Conservation (phyloP, 1,140 invertebrate species). For the Monomorium pharaonis region DNA sequence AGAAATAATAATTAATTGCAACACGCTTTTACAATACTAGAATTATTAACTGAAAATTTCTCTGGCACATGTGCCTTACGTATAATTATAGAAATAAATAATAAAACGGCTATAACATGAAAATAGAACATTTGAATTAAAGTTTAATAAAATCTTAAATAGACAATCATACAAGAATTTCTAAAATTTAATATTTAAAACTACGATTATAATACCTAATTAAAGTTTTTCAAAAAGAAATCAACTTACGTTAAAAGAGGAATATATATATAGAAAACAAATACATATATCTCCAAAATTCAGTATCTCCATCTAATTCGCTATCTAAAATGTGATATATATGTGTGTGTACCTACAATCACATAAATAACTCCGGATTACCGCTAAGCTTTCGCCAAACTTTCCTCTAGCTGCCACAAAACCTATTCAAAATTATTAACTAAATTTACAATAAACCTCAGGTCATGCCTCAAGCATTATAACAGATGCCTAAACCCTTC, state of each 20-base stretch:
- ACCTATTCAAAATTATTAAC: background rate
- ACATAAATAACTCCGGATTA: background rate
- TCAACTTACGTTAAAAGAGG: background rate
- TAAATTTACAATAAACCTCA: constrained; percentile 11
- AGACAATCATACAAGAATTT: background rate
- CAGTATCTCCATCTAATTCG: background rate
- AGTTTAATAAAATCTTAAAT: background rate
- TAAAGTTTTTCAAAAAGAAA: background rate
- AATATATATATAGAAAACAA: background rate
- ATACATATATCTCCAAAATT: background rate
- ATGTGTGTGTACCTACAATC: background rate
- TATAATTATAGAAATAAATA: too few species aligned
- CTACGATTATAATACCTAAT: background rate
- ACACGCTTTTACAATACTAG: background rate
- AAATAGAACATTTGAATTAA: background rate
- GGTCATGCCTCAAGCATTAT: background rate
- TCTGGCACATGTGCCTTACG: too few species aligned
- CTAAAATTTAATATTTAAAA: constrained; percentile 2
- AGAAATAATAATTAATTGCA: too few species aligned
- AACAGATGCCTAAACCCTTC: constrained; percentile 21
- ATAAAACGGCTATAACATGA: background rate
- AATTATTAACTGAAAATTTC: constrained; percentile 19
- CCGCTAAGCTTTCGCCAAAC: background rate
- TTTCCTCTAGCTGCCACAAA: background rate
- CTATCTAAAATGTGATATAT: background rate